A percentile compares a stretch with the other conserved stretches of the same genome.
Evolutionary conservation across 2,888 invertebrate species (phyloP).

Genomic region (Sisyra terminalis): DNA sequence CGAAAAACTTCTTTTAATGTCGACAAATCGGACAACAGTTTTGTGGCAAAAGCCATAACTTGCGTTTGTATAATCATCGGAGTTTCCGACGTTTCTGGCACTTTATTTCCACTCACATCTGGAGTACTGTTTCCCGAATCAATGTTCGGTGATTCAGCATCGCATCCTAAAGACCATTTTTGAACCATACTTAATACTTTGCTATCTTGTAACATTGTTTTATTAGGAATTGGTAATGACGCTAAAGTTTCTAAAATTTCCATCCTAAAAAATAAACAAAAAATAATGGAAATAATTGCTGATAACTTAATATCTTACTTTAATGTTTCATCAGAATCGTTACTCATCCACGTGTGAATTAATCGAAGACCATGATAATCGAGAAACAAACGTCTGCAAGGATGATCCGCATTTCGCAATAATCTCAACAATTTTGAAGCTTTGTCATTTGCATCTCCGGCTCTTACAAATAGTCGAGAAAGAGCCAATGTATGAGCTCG

Average conservation of each 20-base stretch:
- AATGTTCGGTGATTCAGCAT: conserved; percentile 21
- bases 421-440: conserved; percentile 52
- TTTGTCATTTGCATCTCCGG: conserved; percentile 64
- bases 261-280: conserved; percentile 31
- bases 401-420: conserved; percentile 61
- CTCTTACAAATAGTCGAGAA: conserved; percentile 83
- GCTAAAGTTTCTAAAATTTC: conserved; percentile 65
- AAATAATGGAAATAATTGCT: background rate
- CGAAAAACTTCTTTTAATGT: conserved; percentile 63
- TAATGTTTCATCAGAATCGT: conserved; percentile 28
- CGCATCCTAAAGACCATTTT: conserved; percentile 49
- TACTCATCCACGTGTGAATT: conserved; percentile 83
- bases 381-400: conserved; percentile 72
- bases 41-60: conserved; percentile 39
- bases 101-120: conserved; percentile 17
- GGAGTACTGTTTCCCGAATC: conserved; percentile 26
- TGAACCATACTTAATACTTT: conserved; percentile 74
- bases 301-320: conserved; percentile 22
- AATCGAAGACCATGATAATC: conserved; percentile 86
- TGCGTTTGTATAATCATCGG: conserved; percentile 20
- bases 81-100: conserved; percentile 14
- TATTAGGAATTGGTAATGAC: conserved; percentile 81
- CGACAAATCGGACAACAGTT: conserved; percentile 59
- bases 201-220: conserved; percentile 82
- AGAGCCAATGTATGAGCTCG: conserved; percentile 78